These are phyloP conservation scores for Bradypodion ventrale DNA, from an alignment of 2,797 vertebrate genomes.

Conservation along the genomic window DNA sequence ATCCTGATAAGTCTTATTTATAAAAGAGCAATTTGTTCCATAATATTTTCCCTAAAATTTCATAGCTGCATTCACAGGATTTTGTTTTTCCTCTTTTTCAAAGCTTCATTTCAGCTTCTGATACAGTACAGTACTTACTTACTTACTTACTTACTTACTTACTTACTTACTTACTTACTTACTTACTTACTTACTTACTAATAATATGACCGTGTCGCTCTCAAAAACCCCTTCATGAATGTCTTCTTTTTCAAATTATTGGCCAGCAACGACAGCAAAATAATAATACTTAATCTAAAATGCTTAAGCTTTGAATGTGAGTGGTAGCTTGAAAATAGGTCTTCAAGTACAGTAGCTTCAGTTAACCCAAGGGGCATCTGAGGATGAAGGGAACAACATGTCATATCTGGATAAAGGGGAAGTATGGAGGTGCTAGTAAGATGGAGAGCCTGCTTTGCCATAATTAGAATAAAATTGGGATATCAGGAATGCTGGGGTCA, in stretches of 20 bases:
- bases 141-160: too few species aligned
- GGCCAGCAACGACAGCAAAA: too few species aligned
- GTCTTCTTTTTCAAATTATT: background rate
- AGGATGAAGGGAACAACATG: conserved; percentile 62
- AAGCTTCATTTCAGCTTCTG: background rate
- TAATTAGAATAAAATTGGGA: conserved; percentile 79
- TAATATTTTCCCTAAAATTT: background rate
- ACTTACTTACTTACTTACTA: too few species aligned
- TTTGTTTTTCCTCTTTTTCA: background rate
- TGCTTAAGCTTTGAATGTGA: conserved; percentile 49
- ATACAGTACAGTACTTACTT: too few species aligned
- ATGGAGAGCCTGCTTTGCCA: conserved; percentile 72
- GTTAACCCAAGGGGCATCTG: conserved; percentile 67
- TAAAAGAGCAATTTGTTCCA: background rate
- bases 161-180: too few species aligned
- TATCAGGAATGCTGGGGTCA: conserved; percentile 83
- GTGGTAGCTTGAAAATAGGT: conserved; percentile 62
- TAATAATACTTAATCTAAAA: background rate
- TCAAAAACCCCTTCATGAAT: background rate
- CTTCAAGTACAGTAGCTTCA: conserved; percentile 69
- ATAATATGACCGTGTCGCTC: background rate
- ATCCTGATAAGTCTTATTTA: background rate
- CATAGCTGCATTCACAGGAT: background rate
- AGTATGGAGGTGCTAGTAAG: conserved; percentile 51
- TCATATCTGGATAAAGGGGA: conserved; percentile 54